Conservation (phyloP, 2,797 vertebrate species). For the Epinephelus awoara region DNA sequence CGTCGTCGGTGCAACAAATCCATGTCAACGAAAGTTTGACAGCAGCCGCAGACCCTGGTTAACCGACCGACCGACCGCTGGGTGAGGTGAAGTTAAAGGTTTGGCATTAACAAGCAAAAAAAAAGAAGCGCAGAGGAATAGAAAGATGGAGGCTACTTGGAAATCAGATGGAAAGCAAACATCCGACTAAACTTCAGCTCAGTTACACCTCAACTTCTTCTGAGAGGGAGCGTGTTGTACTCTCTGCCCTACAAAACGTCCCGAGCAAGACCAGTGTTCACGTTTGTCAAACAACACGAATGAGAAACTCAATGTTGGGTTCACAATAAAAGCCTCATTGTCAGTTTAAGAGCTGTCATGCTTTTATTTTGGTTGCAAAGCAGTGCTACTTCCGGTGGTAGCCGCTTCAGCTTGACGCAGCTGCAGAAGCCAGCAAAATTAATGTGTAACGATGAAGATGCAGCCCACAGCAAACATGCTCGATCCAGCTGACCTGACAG, state of each 20-base stretch:
- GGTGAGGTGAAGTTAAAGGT: not conserved
- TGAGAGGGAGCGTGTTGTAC: constrained; percentile 32
- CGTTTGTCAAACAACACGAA: not conserved
- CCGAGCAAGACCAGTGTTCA: constrained; percentile 4
- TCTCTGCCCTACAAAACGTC: constrained; percentile 25
- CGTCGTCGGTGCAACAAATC: constrained; percentile 59
- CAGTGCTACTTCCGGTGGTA: not conserved
- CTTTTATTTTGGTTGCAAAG: not conserved
- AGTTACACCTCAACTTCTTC: constrained; percentile 30
- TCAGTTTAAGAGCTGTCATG: fast-evolving
- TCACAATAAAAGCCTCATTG: constrained; percentile 56
- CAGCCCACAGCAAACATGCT: constrained; percentile 25
- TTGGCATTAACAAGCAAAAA: constrained; percentile 12
- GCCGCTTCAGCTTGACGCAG: constrained; percentile 2
- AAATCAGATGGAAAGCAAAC: constrained; percentile 1
- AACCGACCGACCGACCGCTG: not conserved
- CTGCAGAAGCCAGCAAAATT: constrained; percentile 19
- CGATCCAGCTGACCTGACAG: constrained; percentile 52
- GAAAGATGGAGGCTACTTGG: not conserved
- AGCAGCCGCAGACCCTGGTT: constrained; percentile 62
- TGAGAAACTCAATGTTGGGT: not conserved
- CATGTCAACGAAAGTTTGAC: constrained; percentile 77
- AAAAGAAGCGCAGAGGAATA: not conserved
- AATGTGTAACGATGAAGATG: constrained; percentile 32
- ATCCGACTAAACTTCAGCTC: constrained; percentile 11